Base-by-base conservation (phyloP, 2,888 invertebrate genomes). In the Odontocerum albicorne region DNA sequence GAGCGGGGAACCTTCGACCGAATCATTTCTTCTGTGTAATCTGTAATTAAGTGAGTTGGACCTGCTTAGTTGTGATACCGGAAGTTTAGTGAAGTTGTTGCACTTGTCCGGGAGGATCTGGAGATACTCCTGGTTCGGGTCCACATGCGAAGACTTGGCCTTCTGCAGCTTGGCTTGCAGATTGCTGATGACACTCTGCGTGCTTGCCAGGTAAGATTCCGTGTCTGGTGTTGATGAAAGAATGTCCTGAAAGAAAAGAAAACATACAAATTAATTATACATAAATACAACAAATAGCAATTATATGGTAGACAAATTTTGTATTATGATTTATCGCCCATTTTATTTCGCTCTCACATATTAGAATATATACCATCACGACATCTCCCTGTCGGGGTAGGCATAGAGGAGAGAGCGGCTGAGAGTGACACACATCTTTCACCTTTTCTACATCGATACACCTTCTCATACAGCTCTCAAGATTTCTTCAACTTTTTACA, bases 131-230 rank as follows among this genome's bases (percentile, higher is more conserved):
- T 71, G 66, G 2, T 75, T 72, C 60, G 70, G 67, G 60, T 70
- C 71, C 15, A 39, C 60, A 58, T 70, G 6, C 69, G 69, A 36
- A 70, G 57, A 44, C 16, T 51, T 67, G 1, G 74, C 72, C 1
- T 75, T 71, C 40, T 76, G 73, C 10, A 84, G 71, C 58, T 81
- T 78, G 31, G 82, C 81, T 70, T 83, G 83, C 16, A 84, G 72
- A 60, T 81, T 79, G 27, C 81, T 79, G 63, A 84, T 83, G 1
- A 80, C 82, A 63, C 81, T 81, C 64, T 83, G 82, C 1, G 83
- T 83, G 64, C 81, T 82, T 31, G 79, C 72, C 10, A 83, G 70
- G 61, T 82, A 83, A 1, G 79, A 70, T 62, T 81, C 82, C 0
- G 82, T 80, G 57, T 79, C 79, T 17, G 77, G 77, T 38, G 77